Percentiles rank a stretch among this genome's conserved stretches.
Evolutionary conservation across 2,888 invertebrate genomes (phyloP).

Genomic region (Alloplasta piceator): DNA sequence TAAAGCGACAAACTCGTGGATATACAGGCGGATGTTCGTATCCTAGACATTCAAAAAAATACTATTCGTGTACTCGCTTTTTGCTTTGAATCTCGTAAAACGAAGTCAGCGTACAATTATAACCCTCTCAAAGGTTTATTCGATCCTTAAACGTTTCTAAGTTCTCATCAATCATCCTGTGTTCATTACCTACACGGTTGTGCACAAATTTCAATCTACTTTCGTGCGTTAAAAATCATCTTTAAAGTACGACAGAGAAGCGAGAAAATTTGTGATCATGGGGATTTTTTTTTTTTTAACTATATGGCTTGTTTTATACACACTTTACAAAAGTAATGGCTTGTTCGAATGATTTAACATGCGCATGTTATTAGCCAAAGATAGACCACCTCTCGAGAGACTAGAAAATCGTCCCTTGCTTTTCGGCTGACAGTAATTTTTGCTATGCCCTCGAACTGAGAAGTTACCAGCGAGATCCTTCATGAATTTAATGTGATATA

Average conservation of each 20-base stretch:
- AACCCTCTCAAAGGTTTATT: slow-evolving; percentile 18
- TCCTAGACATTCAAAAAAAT: slow-evolving; percentile 32
- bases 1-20: slow-evolving; percentile 35
- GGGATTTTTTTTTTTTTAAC: slow-evolving; percentile 45
- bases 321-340: slow-evolving; percentile 54
- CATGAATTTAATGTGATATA: slow-evolving; percentile 67
- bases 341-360: slow-evolving; percentile 40
- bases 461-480: slow-evolving; percentile 51
- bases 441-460: slow-evolving; percentile 39
- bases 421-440: slow-evolving; percentile 33
- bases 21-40: slow-evolving; percentile 29
- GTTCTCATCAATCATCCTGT: slow-evolving; percentile 36
- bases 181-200: slow-evolving; percentile 42
- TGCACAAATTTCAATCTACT: background rate
- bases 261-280: slow-evolving; percentile 14
- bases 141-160: slow-evolving; percentile 19
- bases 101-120: slow-evolving; percentile 34
- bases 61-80: slow-evolving; percentile 19
- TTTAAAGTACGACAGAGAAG: background rate
- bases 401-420: slow-evolving; percentile 35
- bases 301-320: slow-evolving; percentile 17
- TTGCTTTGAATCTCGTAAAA: slow-evolving; percentile 5
- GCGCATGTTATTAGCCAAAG: slow-evolving; percentile 34
- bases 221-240: slow-evolving; percentile 5
- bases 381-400: slow-evolving; percentile 39